A percentile compares a stretch with the other conserved stretches of the same genome.
Evolutionary conservation across 2,797 vertebrate genomes (phyloP).

Genomic region (Phaenicophaeus curvirostris): DNA sequence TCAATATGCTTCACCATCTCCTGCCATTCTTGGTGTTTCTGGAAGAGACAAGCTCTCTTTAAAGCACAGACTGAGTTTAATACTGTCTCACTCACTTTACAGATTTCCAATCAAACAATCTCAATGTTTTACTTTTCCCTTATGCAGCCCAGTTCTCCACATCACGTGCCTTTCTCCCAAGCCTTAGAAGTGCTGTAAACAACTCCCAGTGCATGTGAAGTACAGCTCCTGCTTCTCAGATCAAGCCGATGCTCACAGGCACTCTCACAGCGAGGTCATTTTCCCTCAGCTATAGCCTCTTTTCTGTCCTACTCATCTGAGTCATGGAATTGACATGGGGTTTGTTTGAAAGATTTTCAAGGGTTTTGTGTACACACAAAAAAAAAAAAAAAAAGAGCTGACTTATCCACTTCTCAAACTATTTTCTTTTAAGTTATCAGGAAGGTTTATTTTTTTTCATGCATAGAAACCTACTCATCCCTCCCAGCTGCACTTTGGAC

Average conservation of each 20-base stretch:
- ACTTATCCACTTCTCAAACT: too few species aligned
- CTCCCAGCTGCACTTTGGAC: fast-evolving
- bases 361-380: fast-evolving
- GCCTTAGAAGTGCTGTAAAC: neutral
- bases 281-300: neutral
- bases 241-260: fast-evolving
- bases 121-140: fast-evolving
- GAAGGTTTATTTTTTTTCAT: fast-evolving
- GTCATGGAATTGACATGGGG: fast-evolving
- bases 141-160: neutral
- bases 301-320: too few species aligned
- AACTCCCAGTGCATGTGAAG: fast-evolving
- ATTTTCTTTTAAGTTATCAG: fast-evolving
- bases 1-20: fast-evolving
- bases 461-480: fast-evolving
- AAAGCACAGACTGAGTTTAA: neutral
- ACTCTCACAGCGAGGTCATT: fast-evolving
- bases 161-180: neutral
- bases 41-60: fast-evolving
- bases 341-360: fast-evolving
- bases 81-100: fast-evolving
- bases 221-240: neutral
- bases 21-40: fast-evolving
- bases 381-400: neutral
- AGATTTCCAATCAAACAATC: fast-evolving